phyloP scores from a whole-genome alignment of 2,888 invertebrate genomes.

The Willowsia nigromaculata region DNA sequence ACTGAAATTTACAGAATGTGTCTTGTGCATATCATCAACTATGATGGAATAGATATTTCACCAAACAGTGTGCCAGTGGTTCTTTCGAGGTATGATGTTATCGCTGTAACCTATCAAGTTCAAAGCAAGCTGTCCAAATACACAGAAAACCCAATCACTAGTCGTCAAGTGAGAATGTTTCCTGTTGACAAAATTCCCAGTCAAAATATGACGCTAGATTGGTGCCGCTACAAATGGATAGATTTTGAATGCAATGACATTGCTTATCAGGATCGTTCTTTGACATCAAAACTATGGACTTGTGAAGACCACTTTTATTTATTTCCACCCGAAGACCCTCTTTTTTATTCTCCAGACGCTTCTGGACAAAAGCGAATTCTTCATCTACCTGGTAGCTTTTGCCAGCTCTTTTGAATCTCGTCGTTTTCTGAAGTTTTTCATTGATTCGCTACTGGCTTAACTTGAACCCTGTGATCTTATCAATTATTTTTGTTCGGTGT shows the following conservation, averaged over 20 bases:
- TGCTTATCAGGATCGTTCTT: neutral
- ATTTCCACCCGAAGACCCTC: neutral
- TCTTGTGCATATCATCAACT: slow-evolving; percentile 39
- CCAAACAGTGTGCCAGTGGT: neutral
- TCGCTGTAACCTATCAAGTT: neutral
- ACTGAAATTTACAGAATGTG: too few relatives aligned
- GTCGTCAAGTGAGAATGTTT: neutral
- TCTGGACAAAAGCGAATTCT: neutral
- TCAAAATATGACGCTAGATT: neutral
- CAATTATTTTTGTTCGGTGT: too few relatives aligned
- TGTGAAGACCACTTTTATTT: slow-evolving; percentile 48
- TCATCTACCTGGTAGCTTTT: neutral
- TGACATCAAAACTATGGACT: slow-evolving; percentile 7
- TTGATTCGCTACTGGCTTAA: too few relatives aligned
- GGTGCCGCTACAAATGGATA: neutral
- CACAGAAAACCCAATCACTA: neutral
- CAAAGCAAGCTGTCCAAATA: neutral
- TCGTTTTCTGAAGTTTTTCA: too few relatives aligned
- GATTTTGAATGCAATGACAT: slow-evolving; percentile 42
- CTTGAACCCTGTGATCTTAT: too few relatives aligned
- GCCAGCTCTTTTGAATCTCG: neutral
- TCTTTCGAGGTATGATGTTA: slow-evolving; percentile 23
- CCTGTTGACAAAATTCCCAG: neutral
- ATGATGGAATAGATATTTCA: neutral
- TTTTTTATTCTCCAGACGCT: neutral